phyloP scores from a whole-genome alignment of 2,113 vertebrate genomes.

The Ciconia boyciana region DNA sequence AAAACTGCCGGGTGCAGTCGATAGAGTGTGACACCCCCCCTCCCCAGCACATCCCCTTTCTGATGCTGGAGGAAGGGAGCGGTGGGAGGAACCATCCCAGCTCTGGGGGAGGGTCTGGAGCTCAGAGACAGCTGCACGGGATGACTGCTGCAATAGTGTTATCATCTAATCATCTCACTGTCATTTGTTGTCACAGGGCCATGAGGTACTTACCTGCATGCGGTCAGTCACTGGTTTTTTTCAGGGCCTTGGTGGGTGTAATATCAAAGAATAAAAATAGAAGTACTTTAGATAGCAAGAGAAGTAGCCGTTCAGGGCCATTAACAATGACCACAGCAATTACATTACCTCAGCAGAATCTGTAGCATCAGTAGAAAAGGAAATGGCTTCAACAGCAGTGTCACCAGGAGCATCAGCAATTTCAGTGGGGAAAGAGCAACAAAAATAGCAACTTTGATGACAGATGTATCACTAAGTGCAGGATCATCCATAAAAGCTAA shows the following conservation, averaged over 20 bases:
- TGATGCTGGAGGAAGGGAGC: neutral
- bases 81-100: accelerated
- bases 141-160: accelerated
- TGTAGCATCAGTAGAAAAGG: neutral
- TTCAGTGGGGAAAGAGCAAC: neutral
- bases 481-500: neutral
- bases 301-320: neutral
- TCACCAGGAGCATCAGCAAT: neutral
- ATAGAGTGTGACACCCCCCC: no score
- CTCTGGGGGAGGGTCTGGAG: neutral
- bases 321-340: neutral
- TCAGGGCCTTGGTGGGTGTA: neutral
- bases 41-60: neutral
- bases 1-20: no score
- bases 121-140: neutral
- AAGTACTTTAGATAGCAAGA: neutral
- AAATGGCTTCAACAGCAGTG: neutral
- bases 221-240: neutral
- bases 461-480: neutral
- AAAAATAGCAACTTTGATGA: neutral
- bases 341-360: neutral
- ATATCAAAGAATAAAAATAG: neutral
- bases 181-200: neutral
- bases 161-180: neutral
- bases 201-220: neutral